Evolutionary conservation across 2,113 vertebrate species (phyloP), one percentile per base, ranked within the genome.

Genomic region (Alligator mississippiensis): DNA sequence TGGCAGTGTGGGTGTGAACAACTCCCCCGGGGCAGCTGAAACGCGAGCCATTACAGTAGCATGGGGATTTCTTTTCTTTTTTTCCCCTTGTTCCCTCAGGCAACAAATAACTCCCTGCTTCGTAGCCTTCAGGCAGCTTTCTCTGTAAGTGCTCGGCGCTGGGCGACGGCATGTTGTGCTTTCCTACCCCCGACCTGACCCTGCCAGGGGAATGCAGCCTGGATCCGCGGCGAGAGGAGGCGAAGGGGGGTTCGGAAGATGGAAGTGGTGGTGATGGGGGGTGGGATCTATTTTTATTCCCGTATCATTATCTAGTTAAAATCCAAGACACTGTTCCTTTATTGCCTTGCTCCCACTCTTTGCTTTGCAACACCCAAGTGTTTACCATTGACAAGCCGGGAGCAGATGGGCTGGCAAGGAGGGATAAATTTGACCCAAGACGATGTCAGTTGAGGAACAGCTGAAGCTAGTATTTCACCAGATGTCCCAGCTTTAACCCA

Each of bases 401-500:
- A 98, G 97, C 98, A 99, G 98, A 98, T 99, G 98, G 98, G 98
- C 94, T 97, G 97, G 96, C 97, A 93, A 98, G 97, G 97, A 94
- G 97, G 98, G 98, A 98, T 98, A 98, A 98, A 98, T 98, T 97
- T 98, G 98, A 98, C 97, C 98, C 97, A 97, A 98, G 97, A 98
- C 98, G 98, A 98, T 98, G 98, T 98, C 98, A 98, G 95, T 97
- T 98, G 91, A 97, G 95, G 92, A 98, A 98, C 98, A 99, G 99
- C 99, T 99, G 98, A 98, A 96, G 98, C 97, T 99, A 98, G 96
- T 96, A 92, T 99, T 99, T 99, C 98, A 98, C 98, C 99, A 99
- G 99, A 99, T 99, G 98, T 98, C 98, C 93, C 85, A 95, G 94
- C 98, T 95, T 98, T 98, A 98, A 98, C 98, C 98, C 98, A 96